Conservation (phyloP, 1,140 invertebrate species). For the Bombus confusus region DNA sequence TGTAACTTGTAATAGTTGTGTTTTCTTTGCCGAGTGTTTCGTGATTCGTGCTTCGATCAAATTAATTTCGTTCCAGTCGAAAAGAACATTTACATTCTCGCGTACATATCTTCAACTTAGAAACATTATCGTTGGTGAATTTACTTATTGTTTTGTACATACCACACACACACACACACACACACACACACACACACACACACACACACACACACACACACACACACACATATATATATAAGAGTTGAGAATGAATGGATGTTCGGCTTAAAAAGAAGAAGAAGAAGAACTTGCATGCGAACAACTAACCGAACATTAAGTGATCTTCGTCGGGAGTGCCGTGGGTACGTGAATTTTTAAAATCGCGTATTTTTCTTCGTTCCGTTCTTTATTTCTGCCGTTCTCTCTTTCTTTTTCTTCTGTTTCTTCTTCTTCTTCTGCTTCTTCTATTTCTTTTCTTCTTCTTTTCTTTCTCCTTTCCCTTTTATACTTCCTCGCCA, state of each 20-base stretch:
- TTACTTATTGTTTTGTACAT: not conserved
- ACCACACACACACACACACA: no score
- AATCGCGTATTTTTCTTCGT: constrained; percentile 1
- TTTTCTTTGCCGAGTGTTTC: not conserved
- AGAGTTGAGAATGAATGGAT: constrained; percentile 5
- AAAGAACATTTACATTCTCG: not conserved
- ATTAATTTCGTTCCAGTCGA: not conserved
- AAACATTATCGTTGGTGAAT: not conserved
- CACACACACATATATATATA: not conserved
- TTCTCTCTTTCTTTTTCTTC: no score
- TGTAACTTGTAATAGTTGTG: not conserved
- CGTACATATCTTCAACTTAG: not conserved
- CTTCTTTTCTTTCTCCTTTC: not conserved
- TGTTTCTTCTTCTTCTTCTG: not conserved
- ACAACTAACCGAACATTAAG: constrained; percentile 10
- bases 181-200: no score
- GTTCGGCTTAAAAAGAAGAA: constrained; percentile 14
- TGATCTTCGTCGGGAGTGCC: constrained; percentile 22
- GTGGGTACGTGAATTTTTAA: constrained; percentile 34
- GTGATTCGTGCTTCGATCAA: not conserved
- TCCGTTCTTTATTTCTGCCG: not conserved
- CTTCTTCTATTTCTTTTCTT: not conserved
- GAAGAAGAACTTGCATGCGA: not conserved
- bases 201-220: no score
- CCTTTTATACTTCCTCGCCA: not conserved